Evolutionary conservation across 30 jellyfish, hydroid and myxozoan genomes (phyloP).

Genomic region (Chrysaora quinquecirrha): DNA sequence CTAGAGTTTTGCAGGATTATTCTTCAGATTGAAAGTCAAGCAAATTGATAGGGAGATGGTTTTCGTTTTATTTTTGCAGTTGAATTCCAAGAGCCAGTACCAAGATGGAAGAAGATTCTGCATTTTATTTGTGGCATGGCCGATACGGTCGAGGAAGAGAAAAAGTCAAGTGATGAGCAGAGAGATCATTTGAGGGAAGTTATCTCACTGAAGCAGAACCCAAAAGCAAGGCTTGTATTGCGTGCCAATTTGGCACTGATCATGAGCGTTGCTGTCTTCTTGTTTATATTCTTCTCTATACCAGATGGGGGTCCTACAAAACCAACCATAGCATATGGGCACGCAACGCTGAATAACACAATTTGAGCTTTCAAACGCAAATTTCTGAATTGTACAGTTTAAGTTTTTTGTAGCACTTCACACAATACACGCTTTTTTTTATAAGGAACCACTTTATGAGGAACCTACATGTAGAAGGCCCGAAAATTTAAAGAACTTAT

Average conservation of each 20-base stretch:
- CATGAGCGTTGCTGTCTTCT: constrained; percentile 70
- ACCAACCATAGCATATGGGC: constrained; percentile 82
- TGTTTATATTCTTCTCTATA: constrained; percentile 81
- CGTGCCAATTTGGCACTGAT: constrained; percentile 54
- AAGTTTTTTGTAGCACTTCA: too few species aligned
- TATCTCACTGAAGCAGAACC: constrained; percentile 79
- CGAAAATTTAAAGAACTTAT: too few species aligned
- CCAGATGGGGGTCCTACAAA: constrained; percentile 98
- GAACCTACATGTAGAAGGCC: too few species aligned
- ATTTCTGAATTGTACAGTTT: too few species aligned
- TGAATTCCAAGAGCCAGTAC: constrained; percentile 31
- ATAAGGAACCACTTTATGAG: too few species aligned
- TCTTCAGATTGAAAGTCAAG: too few species aligned
- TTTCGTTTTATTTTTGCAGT: constrained; percentile 22
- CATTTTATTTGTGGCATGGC: constrained; percentile 88
- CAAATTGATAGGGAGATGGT: too few species aligned
- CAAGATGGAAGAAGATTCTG: constrained; percentile 77
- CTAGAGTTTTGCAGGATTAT: too few species aligned
- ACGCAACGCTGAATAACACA: not conserved
- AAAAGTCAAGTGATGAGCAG: constrained; percentile 78
- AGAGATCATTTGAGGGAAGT: constrained; percentile 82
- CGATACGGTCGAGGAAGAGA: constrained; percentile 68
- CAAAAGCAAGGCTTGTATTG: constrained; percentile 71
- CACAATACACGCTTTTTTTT: too few species aligned
- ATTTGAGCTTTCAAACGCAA: too few species aligned